phyloP scores from a whole-genome alignment of 92 coral and sea anemone genomes.

The Porites evermanni region DNA sequence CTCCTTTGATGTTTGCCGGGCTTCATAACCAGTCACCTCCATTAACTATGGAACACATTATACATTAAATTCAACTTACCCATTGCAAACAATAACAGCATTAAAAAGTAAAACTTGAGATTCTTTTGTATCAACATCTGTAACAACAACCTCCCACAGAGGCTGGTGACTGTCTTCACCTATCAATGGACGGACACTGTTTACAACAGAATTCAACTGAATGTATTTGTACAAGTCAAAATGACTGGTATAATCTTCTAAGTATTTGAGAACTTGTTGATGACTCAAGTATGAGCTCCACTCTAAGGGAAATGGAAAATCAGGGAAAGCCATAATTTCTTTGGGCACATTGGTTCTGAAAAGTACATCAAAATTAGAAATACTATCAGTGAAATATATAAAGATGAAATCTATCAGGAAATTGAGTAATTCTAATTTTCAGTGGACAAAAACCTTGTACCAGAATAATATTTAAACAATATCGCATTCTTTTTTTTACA shows the following conservation, averaged over 20 bases:
- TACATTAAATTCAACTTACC: too few species aligned
- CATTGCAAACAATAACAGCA: conserved; percentile 56
- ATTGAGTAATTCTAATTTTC: too few species aligned
- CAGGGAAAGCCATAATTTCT: conserved; percentile 87
- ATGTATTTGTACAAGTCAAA: conserved; percentile 65
- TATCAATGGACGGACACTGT: conserved; percentile 61
- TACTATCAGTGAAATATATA: too few species aligned
- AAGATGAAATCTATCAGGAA: too few species aligned
- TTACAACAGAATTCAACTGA: conserved; percentile 64
- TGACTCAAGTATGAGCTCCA: conserved; percentile 65
- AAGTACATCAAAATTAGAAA: background rate
- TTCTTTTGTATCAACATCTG: conserved; percentile 46
- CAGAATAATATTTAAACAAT: too few species aligned
- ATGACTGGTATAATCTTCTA: conserved; percentile 71
- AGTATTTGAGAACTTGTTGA: conserved; percentile 60
- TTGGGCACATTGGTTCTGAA: conserved; percentile 87
- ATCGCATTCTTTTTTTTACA: too few species aligned
- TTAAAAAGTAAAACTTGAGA: conserved; percentile 47
- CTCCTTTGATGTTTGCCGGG: too few species aligned
- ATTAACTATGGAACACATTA: too few species aligned
- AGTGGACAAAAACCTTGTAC: too few species aligned
- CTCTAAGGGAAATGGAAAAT: conserved; percentile 76
- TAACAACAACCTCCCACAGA: conserved; percentile 77
- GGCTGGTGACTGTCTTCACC: conserved; percentile 18
- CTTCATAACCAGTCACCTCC: too few species aligned